phyloP scores from a whole-genome alignment of 2,113 vertebrate genomes.

The Himantopus leucocephalus region DNA sequence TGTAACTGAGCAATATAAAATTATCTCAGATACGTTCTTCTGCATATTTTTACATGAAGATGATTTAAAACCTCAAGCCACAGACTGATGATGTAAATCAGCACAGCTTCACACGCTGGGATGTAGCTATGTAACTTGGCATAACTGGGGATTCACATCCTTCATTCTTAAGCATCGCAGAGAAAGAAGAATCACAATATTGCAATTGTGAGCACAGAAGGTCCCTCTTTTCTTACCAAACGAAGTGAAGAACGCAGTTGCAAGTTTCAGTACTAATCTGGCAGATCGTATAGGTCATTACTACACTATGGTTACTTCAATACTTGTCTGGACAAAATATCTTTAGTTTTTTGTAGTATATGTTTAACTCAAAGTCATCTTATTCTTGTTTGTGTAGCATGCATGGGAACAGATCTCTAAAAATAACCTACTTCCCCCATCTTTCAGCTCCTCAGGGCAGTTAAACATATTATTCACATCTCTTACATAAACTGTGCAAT shows the following conservation, averaged over 20 bases:
- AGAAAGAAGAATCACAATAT: not conserved
- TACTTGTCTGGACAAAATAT: not conserved
- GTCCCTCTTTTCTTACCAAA: not conserved
- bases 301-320: not conserved
- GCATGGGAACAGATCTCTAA: not conserved
- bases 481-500: not conserved
- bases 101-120: not conserved
- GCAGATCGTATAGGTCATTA: not conserved
- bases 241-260: not conserved
- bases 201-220: not conserved
- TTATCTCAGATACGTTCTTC: not conserved
- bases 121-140: not conserved
- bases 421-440: not conserved
- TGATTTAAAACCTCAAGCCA: not conserved
- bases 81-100: not conserved
- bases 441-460: not conserved
- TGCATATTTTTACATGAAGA: not conserved
- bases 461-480: not conserved
- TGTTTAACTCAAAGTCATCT: not conserved
- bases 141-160: not conserved
- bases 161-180: not conserved
- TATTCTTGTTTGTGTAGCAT: not conserved
- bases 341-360: not conserved
- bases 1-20: not conserved
- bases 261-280: not conserved